Conservation (phyloP, 1,140 invertebrate genomes). For the Gryllus bimaculatus region DNA sequence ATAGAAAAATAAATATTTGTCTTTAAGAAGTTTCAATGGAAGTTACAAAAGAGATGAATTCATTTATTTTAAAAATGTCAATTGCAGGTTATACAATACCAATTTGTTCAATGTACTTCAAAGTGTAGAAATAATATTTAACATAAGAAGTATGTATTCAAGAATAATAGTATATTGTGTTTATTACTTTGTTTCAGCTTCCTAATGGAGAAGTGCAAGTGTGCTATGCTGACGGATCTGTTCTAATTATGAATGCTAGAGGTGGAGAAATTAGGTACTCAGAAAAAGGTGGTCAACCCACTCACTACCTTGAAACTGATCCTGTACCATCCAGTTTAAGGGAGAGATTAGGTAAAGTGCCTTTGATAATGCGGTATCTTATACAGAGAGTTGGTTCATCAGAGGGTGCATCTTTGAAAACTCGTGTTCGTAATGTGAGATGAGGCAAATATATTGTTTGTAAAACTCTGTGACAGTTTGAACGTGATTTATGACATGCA, state of each 20-base stretch:
- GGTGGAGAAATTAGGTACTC: background rate
- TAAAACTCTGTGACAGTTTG: too few species aligned
- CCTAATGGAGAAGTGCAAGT: slow-evolving; percentile 10
- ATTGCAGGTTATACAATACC: too few species aligned
- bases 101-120: too few species aligned
- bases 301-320: background rate
- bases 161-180: too few species aligned
- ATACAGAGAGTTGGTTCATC: background rate
- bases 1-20: too few species aligned
- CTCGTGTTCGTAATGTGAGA: background rate
- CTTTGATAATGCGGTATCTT: slow-evolving; percentile 7
- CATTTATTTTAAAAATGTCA: too few species aligned
- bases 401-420: background rate
- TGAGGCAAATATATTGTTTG: background rate
- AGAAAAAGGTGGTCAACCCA: background rate
- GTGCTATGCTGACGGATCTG: slow-evolving; percentile 4
- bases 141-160: too few species aligned
- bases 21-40: too few species aligned
- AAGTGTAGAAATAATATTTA: too few species aligned
- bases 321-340: background rate
- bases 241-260: background rate
- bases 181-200: slow-evolving; percentile 9
- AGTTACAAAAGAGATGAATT: too few species aligned
- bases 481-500: too few species aligned
- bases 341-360: background rate